Conservation (phyloP, 2,113 vertebrate species). For the Chlorodrepanis virens region DNA sequence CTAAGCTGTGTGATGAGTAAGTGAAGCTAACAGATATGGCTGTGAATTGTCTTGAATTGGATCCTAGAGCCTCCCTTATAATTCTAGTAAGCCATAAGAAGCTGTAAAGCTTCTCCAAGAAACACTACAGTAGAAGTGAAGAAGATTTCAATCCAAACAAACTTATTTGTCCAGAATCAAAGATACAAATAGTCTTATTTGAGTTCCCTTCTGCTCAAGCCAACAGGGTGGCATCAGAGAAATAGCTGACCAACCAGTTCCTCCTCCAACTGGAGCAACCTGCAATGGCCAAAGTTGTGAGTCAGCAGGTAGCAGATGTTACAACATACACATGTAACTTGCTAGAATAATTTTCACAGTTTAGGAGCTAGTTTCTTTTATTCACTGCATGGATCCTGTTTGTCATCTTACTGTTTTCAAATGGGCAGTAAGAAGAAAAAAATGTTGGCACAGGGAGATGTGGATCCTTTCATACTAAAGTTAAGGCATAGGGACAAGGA, state of each 20-base stretch:
- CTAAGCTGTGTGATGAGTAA: background rate
- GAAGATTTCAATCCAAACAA: background rate
- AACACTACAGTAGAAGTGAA: background rate
- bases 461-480: background rate
- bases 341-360: background rate
- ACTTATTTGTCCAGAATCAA: background rate
- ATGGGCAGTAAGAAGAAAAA: background rate
- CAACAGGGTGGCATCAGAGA: background rate
- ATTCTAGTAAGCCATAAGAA: background rate
- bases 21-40: background rate
- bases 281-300: background rate
- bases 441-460: background rate
- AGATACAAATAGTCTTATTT: background rate
- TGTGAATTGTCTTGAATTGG: background rate
- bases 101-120: background rate
- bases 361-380: background rate
- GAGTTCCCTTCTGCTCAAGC: background rate
- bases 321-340: background rate
- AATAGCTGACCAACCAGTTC: background rate
- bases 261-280: background rate
- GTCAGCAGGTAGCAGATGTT: background rate
- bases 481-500: background rate
- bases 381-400: background rate
- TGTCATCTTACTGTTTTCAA: background rate
- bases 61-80: background rate